Percentiles rank a stretch among this genome's conserved stretches.
Evolutionary conservation across 2,113 vertebrate genomes (phyloP).

Genomic region (Pelusios castaneus): DNA sequence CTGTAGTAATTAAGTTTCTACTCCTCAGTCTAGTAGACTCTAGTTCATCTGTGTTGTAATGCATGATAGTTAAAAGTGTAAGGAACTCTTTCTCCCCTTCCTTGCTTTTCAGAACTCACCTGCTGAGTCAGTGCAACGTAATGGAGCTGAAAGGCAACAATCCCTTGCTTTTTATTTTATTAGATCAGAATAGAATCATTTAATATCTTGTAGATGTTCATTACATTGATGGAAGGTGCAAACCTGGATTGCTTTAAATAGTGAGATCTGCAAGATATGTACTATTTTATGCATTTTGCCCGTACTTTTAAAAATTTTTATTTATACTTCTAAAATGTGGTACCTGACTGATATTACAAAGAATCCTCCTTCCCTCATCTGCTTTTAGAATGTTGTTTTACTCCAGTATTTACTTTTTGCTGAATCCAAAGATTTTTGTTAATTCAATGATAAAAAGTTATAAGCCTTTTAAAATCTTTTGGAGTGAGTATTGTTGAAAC

Average conservation of each 20-base stretch:
- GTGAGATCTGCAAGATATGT: constrained; percentile 8
- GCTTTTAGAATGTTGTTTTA: constrained; percentile 58
- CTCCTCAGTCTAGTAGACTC: background rate
- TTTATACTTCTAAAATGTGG: constrained; percentile 53
- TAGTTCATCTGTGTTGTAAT: background rate
- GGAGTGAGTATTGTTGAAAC: background rate
- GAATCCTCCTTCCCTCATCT: constrained; percentile 24
- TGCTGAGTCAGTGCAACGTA: constrained; percentile 5
- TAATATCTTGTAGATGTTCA: constrained; percentile 67
- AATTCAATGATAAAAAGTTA: constrained; percentile 60
- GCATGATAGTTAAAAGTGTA: constrained; percentile 5
- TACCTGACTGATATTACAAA: constrained; percentile 22
- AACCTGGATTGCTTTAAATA: constrained; percentile 24
- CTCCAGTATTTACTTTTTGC: constrained; percentile 67
- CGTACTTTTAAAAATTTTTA: constrained; percentile 31
- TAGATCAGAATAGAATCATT: constrained; percentile 33
- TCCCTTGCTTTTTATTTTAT: constrained; percentile 51
- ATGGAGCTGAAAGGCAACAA: constrained; percentile 39
- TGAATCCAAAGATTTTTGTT: constrained; percentile 77
- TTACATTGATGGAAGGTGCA: constrained; percentile 64
- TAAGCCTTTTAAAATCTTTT: constrained; percentile 31
- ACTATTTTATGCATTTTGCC: constrained; percentile 11
- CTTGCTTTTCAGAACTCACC: constrained; percentile 10
- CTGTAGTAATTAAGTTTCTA: background rate
- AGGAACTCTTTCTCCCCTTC: background rate